Evolutionary conservation across 2,113 vertebrate genomes (phyloP).

Genomic region (Phaethon lepturus): DNA sequence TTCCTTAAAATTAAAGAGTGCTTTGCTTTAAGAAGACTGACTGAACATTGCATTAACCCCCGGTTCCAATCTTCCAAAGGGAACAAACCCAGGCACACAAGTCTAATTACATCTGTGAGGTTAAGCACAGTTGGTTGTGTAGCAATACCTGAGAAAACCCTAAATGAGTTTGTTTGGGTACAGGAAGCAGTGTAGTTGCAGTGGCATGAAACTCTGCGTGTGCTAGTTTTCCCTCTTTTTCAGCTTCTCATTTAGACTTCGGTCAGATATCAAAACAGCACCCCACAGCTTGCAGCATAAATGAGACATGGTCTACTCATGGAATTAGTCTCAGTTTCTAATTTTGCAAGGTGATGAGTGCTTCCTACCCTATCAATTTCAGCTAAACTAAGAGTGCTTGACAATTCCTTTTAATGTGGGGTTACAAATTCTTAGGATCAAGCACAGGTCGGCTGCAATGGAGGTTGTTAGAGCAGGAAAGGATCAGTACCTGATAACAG

Average conservation of each 20-base stretch:
- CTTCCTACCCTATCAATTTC: neutral
- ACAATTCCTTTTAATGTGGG: neutral
- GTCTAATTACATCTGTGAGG: constrained; percentile 11
- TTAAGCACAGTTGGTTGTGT: neutral
- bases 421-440: neutral
- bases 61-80: neutral
- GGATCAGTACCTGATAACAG: neutral
- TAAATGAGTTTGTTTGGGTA: neutral
- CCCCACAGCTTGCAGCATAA: neutral
- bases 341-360: neutral
- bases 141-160: neutral
- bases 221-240: neutral
- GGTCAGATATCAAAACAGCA: neutral
- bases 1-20: constrained; percentile 13
- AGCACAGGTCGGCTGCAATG: neutral
- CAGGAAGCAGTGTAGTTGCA: neutral
- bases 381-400: neutral
- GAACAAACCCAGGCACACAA: constrained; percentile 4
- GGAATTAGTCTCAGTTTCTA: neutral
- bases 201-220: neutral
- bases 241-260: neutral
- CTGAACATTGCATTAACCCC: constrained; percentile 22
- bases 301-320: neutral
- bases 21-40: constrained; percentile 20
- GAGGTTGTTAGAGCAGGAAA: neutral